These are phyloP conservation scores for Babyrousa celebensis DNA, from an alignment of 2,797 vertebrate species.

Conservation along the genomic window DNA sequence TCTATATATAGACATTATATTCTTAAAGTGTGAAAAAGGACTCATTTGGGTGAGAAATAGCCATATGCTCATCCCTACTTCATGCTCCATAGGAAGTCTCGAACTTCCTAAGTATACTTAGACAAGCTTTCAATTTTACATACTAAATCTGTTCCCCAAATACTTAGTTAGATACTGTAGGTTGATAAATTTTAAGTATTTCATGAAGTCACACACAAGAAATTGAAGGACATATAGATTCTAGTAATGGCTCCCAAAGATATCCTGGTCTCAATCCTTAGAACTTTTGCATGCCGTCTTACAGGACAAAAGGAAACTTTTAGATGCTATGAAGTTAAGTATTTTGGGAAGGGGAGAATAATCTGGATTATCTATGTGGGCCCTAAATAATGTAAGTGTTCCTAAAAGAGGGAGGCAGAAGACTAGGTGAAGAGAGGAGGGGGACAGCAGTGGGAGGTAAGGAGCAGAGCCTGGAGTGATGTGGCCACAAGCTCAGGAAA, in stretches of 20 bases:
- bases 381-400: background rate
- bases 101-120: background rate
- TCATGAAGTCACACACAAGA: background rate
- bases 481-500: background rate
- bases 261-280: background rate
- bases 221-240: background rate
- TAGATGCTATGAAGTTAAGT: background rate
- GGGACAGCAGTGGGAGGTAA: background rate
- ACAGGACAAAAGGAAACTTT: background rate
- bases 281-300: background rate
- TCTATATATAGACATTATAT: constrained; percentile 49
- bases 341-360: background rate
- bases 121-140: background rate
- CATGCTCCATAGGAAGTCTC: background rate
- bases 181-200: background rate
- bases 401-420: background rate
- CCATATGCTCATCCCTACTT: constrained; percentile 36
- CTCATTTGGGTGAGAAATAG: constrained; percentile 25
- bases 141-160: background rate
- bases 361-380: background rate
- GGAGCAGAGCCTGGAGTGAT: background rate
- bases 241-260: background rate
- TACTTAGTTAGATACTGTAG: background rate
- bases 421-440: background rate
- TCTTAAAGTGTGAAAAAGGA: constrained; percentile 62